Conservation (phyloP, 1,140 invertebrate genomes). For the Diuraphis noxia region DNA sequence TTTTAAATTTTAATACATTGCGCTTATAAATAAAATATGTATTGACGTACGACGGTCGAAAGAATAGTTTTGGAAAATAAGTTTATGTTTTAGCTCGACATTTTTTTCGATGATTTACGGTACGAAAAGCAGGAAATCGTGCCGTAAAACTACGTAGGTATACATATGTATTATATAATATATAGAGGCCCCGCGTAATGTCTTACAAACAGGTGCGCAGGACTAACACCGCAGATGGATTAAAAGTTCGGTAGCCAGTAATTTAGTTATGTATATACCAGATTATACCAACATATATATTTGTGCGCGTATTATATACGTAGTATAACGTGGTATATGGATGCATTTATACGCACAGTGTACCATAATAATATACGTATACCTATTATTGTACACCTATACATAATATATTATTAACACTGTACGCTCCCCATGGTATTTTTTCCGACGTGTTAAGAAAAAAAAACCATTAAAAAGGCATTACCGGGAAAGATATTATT, state of each 20-base stretch:
- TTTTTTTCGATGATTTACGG: neutral
- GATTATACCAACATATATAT: neutral
- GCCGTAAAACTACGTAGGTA: neutral
- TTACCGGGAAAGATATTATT: neutral
- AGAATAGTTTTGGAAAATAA: neutral
- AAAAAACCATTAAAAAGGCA: constrained; percentile 34
- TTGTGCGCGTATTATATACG: neutral
- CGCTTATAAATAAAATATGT: neutral
- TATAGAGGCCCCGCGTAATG: neutral
- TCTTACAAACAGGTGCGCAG: neutral
- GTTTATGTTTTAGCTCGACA: neutral
- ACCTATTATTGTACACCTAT: neutral
- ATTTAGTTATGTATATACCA: neutral
- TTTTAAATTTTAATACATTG: neutral
- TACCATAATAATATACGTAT: neutral
- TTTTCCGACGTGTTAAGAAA: neutral
- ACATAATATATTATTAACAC: neutral
- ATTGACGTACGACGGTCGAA: neutral
- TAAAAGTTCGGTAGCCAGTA: neutral
- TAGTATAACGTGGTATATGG: neutral
- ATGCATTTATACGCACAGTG: neutral
- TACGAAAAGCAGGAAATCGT: neutral
- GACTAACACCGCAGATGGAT: neutral
- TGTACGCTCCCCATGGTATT: neutral
- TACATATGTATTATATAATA: no score